Evolutionary conservation across 2,797 vertebrate genomes (phyloP).

Genomic region (Halcyon smyrnensis): DNA sequence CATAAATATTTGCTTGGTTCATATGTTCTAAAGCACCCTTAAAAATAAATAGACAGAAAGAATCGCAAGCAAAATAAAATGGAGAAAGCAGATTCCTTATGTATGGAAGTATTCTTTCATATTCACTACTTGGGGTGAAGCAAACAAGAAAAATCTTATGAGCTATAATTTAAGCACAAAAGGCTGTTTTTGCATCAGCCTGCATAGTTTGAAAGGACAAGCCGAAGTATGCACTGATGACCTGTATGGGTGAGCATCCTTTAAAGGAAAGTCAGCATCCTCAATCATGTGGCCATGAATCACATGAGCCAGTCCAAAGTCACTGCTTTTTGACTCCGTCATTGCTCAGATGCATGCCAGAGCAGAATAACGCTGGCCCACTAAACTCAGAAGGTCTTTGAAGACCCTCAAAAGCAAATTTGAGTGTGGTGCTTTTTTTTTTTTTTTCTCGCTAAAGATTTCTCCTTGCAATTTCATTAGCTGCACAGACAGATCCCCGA

Average conservation of each 20-base stretch:
- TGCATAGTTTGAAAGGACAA: not conserved
- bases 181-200: not conserved
- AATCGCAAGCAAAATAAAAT: not conserved
- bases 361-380: not conserved
- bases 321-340: not conserved
- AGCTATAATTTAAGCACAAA: not conserved
- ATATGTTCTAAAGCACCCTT: not conserved
- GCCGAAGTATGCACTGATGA: not conserved
- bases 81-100: not conserved
- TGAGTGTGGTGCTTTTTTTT: not conserved
- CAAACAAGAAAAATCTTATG: not conserved
- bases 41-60: not conserved
- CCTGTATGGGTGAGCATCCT: not conserved
- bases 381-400: not conserved
- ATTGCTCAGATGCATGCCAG: not conserved
- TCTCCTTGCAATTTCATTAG: not conserved
- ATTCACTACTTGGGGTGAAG: not conserved
- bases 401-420: not conserved
- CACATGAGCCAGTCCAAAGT: not conserved
- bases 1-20: not conserved
- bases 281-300: not conserved
- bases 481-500: not conserved
- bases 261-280: not conserved
- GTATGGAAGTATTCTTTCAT: not conserved
- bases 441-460: not conserved